phyloP scores from a whole-genome alignment of 1,140 invertebrate species.

The Parasteatoda tepidariorum region DNA sequence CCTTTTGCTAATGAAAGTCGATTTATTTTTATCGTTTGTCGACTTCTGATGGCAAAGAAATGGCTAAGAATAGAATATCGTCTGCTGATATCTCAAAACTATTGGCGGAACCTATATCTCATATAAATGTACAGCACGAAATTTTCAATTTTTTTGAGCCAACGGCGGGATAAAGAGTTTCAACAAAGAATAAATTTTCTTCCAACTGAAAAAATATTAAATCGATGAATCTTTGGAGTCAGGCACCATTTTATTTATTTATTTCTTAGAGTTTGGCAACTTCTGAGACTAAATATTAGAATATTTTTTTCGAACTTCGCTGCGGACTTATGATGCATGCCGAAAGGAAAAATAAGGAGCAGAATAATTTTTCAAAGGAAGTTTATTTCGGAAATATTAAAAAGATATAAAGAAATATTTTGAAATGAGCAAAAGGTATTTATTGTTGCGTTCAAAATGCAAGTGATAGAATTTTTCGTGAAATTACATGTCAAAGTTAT shows the following conservation, averaged over 20 bases:
- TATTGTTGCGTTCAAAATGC: no score
- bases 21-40: background rate
- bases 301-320: background rate
- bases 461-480: no score
- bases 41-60: background rate
- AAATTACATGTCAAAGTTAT: no score
- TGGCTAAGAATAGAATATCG: background rate
- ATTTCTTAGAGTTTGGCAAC: background rate
- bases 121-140: background rate
- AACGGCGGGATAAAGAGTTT: background rate
- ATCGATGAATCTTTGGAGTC: background rate
- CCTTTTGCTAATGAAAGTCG: background rate
- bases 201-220: background rate
- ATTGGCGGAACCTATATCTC: background rate
- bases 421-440: no score
- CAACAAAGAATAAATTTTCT: background rate
- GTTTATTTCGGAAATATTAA: background rate
- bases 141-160: background rate
- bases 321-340: background rate
- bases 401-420: no score
- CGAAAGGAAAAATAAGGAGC: background rate
- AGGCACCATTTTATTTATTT: background rate
- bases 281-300: background rate
- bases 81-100: background rate
- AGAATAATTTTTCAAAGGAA: background rate